Evolutionary conservation across 2,797 vertebrate species (phyloP), one percentile per base, ranked within the genome.

Genomic region (Mareca strepera): DNA sequence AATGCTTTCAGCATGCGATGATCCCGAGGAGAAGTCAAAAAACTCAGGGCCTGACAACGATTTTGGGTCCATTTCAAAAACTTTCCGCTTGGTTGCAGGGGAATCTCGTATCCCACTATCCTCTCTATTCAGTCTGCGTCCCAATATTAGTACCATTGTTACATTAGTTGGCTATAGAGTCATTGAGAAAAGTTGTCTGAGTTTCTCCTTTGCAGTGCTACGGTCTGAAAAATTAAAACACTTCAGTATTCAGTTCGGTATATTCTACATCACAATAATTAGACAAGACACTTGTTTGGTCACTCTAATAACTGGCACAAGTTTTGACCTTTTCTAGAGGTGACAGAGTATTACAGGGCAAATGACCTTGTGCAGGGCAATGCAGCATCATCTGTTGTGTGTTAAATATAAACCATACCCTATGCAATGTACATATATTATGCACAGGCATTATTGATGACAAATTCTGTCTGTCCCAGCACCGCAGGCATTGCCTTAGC

Each of bases 111-210:
- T 98, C 95, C 98, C 98, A 18, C 98, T 98, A 91, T 99, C 99
- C 98, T 99, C 99, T 98, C 99, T 99, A 98, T 98, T 99, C 96
- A 99, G 96, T 98, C 99, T 98, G 97, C 99, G 98, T 92, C 99
- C 99, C 97, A 99, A 92, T 98, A 99, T 99, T 98, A 99, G 98
- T 98, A 99, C 99, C 99, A 99, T 99, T 98, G 98, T 98, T 98
- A 98, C 98, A 98, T 97, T 97, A 96, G 96, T 92, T 97, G 97
- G 95, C 96, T 98, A 98, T 94, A 97, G 94, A 97, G 94, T 94
- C 96, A 97, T 92, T 93, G 97, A 97, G 97, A 98, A 97, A 97
- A 97, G 87, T 87, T 76, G 18, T 75, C 89, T n/a, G 91, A 52
- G 67, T 41, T 77, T 94, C 93, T 96, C 94, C 97, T 94, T 95